Conservation (phyloP, 2,797 vertebrate species). For the Tympanoctomys barrerae region DNA sequence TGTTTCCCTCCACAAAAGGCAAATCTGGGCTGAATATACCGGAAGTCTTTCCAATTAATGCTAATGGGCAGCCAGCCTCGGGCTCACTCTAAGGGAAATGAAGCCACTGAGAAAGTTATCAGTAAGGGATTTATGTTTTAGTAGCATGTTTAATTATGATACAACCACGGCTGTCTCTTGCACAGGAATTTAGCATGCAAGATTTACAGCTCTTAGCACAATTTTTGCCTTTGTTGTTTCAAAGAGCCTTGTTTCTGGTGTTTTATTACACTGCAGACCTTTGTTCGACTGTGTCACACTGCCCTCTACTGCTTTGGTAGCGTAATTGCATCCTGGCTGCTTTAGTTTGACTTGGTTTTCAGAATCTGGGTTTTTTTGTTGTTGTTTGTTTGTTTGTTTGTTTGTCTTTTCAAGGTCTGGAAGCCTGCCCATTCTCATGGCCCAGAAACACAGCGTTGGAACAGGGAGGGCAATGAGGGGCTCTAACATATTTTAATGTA, state of each 20-base stretch:
- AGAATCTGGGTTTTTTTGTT: not conserved
- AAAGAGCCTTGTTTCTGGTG: slow-evolving; percentile 60
- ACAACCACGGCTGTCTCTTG: slow-evolving; percentile 79
- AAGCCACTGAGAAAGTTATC: slow-evolving; percentile 76
- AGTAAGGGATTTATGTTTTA: slow-evolving; percentile 74
- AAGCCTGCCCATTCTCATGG: not conserved
- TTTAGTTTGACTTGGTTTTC: not conserved
- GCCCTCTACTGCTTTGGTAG: slow-evolving; percentile 86
- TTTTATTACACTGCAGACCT: not conserved
- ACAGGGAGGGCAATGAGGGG: accelerated
- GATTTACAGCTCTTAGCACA: slow-evolving; percentile 74
- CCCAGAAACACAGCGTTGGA: not conserved
- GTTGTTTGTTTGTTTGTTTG: too few relatives aligned
- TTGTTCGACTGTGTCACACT: slow-evolving; percentile 85
- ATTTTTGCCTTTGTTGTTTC: slow-evolving; percentile 86
- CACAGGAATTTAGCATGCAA: slow-evolving; percentile 68
- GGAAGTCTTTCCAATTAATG: slow-evolving; percentile 71
- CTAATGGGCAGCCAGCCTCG: slow-evolving; percentile 59
- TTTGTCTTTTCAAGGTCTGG: not conserved
- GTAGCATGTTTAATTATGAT: slow-evolving; percentile 81
- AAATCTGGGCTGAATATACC: slow-evolving; percentile 51
- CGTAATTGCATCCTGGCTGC: slow-evolving; percentile 8
- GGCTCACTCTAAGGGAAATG: slow-evolving; percentile 64
- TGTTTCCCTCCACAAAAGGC: slow-evolving; percentile 62
- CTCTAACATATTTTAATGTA: slow-evolving; percentile 44